Evolutionary conservation across 2,113 vertebrate species (phyloP).

Genomic region (Anser cygnoides): DNA sequence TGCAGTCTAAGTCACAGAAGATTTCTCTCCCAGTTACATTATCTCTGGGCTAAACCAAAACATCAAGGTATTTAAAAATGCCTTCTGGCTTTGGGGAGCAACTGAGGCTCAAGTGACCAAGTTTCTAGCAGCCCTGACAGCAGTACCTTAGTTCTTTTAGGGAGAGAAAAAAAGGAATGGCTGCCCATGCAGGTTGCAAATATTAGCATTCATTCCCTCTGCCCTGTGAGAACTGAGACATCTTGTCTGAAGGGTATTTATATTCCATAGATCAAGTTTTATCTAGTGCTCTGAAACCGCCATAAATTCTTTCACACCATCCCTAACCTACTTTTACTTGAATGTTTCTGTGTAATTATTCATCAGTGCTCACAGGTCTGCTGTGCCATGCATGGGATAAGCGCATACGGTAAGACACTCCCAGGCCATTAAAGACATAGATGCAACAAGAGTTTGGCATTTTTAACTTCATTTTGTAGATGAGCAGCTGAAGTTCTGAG

Average conservation of each 20-base stretch:
- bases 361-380: neutral
- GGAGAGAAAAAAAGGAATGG: neutral
- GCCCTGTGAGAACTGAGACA: neutral
- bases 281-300: neutral
- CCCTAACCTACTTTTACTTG: neutral
- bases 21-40: neutral
- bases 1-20: neutral
- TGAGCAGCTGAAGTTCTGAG: neutral
- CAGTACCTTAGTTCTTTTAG: neutral
- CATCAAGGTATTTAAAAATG: neutral
- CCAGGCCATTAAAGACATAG: neutral
- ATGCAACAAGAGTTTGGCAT: neutral
- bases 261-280: conserved; percentile 20
- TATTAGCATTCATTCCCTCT: conserved; percentile 10
- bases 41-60: neutral
- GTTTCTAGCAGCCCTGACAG: neutral
- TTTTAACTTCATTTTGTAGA: neutral
- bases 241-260: conserved; percentile 25
- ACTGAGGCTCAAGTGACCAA: neutral
- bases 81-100: neutral
- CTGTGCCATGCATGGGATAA: neutral
- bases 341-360: neutral
- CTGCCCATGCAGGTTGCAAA: neutral
- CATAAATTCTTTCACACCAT: conserved; percentile 7
- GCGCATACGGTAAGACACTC: neutral